Conservation (phyloP, 2,797 vertebrate genomes). For the Coccyzus lansbergi region DNA sequence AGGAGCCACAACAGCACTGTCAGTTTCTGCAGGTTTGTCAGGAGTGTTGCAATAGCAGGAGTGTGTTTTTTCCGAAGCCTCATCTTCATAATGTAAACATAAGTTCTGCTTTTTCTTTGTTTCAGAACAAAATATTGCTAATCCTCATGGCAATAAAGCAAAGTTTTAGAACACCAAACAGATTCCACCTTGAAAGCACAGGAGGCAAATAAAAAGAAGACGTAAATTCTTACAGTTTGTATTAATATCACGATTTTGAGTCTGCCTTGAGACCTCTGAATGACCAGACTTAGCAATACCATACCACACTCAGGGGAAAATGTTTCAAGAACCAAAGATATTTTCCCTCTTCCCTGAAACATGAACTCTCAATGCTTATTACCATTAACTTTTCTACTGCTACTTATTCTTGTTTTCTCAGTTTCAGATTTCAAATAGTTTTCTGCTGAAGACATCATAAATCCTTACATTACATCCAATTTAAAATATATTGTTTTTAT, state of each 20-base stretch:
- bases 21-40: neutral
- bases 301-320: neutral
- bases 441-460: neutral
- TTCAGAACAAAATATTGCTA: neutral
- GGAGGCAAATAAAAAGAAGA: neutral
- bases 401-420: neutral
- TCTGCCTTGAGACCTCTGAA: neutral
- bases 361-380: neutral
- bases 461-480: neutral
- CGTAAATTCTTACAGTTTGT: neutral
- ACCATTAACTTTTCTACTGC: neutral
- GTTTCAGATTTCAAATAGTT: neutral
- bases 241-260: neutral
- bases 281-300: neutral
- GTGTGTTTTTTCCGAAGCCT: neutral
- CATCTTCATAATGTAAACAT: neutral
- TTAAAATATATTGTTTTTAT: neutral
- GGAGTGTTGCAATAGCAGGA: neutral
- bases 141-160: neutral
- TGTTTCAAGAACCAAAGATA: neutral
- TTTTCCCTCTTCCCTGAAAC: neutral
- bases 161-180: neutral
- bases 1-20: neutral
- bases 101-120: neutral
- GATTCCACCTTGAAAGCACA: neutral